A percentile compares a stretch with the other conserved stretches of the same genome.
These are phyloP conservation scores for Dipodomys stephensi DNA, from an alignment of 2,113 vertebrate species.

Conservation along the genomic window DNA sequence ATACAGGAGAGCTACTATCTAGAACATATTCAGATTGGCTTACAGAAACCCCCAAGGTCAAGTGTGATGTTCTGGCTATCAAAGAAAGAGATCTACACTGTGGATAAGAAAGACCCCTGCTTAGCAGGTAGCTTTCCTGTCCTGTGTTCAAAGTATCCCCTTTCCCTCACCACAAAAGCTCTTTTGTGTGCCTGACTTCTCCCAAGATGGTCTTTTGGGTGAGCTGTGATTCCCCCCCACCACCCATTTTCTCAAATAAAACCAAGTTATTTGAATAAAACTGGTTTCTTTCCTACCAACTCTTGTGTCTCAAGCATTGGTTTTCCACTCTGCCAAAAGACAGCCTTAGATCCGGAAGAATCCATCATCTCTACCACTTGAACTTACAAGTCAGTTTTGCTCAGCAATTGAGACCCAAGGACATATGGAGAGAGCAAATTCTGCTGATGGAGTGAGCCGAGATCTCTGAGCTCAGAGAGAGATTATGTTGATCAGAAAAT, in stretches of 20 bases:
- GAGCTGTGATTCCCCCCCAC: neutral
- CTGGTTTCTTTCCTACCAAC: neutral
- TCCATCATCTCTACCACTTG: neutral
- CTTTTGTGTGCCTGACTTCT: neutral
- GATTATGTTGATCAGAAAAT: conserved; percentile 15
- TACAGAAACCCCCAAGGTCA: neutral
- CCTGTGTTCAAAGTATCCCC: neutral
- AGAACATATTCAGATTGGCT: neutral
- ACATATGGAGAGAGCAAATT: neutral
- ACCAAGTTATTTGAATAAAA: neutral
- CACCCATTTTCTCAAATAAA: neutral
- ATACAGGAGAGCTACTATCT: neutral
- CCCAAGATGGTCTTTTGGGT: neutral
- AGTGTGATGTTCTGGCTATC: neutral
- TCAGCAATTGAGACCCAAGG: neutral
- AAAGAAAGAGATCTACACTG: neutral
- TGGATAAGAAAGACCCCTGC: too few species aligned
- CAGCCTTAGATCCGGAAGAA: neutral
- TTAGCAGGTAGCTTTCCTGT: neutral
- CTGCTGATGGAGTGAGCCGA: neutral
- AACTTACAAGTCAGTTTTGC: neutral
- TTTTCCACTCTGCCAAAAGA: too few species aligned
- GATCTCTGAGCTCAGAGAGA: neutral
- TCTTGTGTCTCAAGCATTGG: neutral
- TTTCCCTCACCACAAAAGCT: neutral